Evolutionary conservation across 1,140 invertebrate species (phyloP).

Genomic region (Prorops nasuta): DNA sequence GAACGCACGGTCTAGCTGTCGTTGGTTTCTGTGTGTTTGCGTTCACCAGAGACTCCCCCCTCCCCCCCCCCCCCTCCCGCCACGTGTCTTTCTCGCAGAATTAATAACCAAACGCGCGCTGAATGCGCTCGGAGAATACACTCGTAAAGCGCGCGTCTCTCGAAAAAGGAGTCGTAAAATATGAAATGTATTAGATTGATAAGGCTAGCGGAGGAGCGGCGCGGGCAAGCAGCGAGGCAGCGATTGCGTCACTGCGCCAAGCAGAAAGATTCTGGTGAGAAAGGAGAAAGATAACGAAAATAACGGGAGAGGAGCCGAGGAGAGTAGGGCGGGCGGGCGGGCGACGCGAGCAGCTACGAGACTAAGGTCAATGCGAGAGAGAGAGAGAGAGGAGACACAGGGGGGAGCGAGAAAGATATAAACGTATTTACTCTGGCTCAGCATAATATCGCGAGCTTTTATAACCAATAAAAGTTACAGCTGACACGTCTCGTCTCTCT

Average conservation of each 20-base stretch:
- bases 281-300: not conserved
- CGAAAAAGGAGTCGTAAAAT: slow-evolving; percentile 35
- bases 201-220: slow-evolving; percentile 18
- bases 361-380: not conserved
- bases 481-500: slow-evolving; percentile 39
- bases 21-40: no score
- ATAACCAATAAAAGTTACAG: slow-evolving; percentile 52
- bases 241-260: no score
- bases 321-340: no score
- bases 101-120: slow-evolving; percentile 30
- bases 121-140: slow-evolving; percentile 3
- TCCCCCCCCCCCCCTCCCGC: no score
- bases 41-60: no score
- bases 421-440: slow-evolving; percentile 40
- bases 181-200: slow-evolving; percentile 48
- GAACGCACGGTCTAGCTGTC: no score
- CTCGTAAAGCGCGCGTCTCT: slow-evolving; percentile 14
- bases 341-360: no score
- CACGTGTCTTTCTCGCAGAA: not conserved
- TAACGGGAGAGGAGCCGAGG: not conserved
- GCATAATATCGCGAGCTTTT: slow-evolving; percentile 47
- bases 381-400: not conserved
- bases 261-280: not conserved
- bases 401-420: slow-evolving; percentile 13
- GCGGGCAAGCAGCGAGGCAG: not conserved